phyloP scores from a whole-genome alignment of 2,797 vertebrate species.

The Todus mexicanus region DNA sequence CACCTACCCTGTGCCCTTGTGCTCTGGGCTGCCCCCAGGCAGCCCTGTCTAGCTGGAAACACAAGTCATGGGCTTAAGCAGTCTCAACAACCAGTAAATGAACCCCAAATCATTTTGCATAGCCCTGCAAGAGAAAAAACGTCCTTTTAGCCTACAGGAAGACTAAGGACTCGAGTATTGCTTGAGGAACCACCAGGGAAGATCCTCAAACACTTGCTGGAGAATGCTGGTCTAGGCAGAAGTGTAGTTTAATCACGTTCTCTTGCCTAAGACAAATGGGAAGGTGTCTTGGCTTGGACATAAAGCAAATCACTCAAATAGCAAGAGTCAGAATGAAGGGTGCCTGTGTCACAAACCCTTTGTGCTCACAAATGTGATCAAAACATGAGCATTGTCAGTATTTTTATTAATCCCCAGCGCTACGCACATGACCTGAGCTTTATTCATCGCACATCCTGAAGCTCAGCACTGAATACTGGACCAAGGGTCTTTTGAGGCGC shows the following conservation, averaged over 20 bases:
- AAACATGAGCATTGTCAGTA: neutral
- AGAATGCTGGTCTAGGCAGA: neutral
- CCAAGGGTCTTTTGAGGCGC: neutral
- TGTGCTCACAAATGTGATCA: neutral
- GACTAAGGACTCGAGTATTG: neutral
- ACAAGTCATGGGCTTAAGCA: neutral
- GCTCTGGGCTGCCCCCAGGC: neutral
- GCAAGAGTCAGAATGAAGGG: neutral
- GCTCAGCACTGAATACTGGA: neutral
- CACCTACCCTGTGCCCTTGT: rapidly evolving
- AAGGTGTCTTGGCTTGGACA: neutral
- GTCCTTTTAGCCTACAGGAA: neutral
- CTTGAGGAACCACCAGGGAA: neutral
- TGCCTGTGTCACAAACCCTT: neutral
- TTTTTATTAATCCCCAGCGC: neutral
- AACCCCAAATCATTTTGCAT: neutral
- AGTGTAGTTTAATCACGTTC: neutral
- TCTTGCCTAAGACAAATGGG: neutral
- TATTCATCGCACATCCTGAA: neutral
- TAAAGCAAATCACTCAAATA: neutral
- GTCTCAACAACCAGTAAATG: neutral
- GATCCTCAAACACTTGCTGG: neutral
- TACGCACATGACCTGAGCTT: neutral
- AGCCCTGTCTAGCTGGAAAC: neutral
- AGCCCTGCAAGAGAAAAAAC: neutral